Conservation (phyloP, 2,797 vertebrate species). For the Gymnoscopelus microlampas region DNA sequence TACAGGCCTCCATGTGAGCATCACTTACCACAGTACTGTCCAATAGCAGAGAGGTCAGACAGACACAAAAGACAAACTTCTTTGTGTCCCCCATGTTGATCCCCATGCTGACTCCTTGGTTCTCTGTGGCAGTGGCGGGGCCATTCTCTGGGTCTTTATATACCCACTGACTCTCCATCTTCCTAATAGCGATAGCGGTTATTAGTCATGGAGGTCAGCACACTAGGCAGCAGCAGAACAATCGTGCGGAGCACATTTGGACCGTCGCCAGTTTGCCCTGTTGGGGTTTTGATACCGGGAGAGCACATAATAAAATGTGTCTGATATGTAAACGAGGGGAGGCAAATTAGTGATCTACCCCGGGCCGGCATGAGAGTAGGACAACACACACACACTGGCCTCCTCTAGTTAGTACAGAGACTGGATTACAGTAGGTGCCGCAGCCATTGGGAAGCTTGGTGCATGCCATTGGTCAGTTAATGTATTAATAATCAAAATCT, state of each 20-base stretch:
- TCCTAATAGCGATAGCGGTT: constrained; percentile 39
- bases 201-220: background rate
- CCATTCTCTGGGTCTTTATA: constrained; percentile 44
- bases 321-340: constrained; percentile 8
- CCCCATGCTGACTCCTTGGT: background rate
- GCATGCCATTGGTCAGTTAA: too few species aligned
- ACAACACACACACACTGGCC: background rate
- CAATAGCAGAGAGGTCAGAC: constrained; percentile 25
- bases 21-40: constrained; percentile 49
- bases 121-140: constrained; percentile 22
- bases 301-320: background rate
- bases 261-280: background rate
- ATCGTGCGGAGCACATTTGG: background rate
- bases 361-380: background rate
- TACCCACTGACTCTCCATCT: constrained; percentile 33
- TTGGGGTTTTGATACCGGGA: background rate
- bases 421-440: too few species aligned
- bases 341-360: background rate
- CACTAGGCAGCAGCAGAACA: background rate
- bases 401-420: too few species aligned
- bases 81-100: constrained; percentile 45
- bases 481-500: too few species aligned
- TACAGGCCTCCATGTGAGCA: background rate
- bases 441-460: too few species aligned
- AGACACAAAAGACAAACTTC: constrained; percentile 38